phyloP scores from a whole-genome alignment of 2,888 invertebrate genomes.

The Trachelus tabidus region DNA sequence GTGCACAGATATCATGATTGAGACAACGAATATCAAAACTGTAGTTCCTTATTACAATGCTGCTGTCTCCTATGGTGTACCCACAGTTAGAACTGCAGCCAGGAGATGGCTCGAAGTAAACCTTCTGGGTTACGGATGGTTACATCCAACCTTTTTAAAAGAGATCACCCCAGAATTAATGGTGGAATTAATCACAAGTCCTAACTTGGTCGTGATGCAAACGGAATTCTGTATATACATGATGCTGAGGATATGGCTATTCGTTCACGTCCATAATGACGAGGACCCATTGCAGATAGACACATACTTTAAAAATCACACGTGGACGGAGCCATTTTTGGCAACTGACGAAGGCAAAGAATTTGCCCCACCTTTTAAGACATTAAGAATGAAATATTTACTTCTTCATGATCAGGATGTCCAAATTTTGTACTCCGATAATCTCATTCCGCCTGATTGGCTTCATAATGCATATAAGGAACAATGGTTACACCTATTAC shows the following conservation, averaged over 20 bases:
- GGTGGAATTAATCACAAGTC: slow-evolving; percentile 72
- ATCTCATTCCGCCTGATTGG: slow-evolving; percentile 78
- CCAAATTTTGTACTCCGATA: slow-evolving; percentile 74
- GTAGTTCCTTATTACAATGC: slow-evolving; percentile 77
- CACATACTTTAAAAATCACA: slow-evolving; percentile 56
- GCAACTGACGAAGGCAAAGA: slow-evolving; percentile 71
- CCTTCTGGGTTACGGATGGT: slow-evolving; percentile 72
- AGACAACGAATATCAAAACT: slow-evolving; percentile 79
- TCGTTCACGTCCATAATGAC: slow-evolving; percentile 30
- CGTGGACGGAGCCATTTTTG: slow-evolving; percentile 69
- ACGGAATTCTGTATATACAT: slow-evolving; percentile 83
- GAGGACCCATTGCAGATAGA: slow-evolving; percentile 49
- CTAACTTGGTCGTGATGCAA: slow-evolving; percentile 79
- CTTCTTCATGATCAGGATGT: slow-evolving; percentile 78
- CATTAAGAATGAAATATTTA: slow-evolving; percentile 75
- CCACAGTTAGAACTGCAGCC: slow-evolving; percentile 72
- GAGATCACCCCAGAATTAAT: slow-evolving; percentile 76
- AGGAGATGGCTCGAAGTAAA: slow-evolving; percentile 79
- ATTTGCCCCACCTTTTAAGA: slow-evolving; percentile 73
- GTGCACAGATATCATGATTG: slow-evolving; percentile 79
- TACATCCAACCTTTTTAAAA: slow-evolving; percentile 70
- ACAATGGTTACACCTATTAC: slow-evolving; percentile 78
- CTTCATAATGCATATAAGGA: slow-evolving; percentile 73
- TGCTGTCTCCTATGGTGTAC: slow-evolving; percentile 76
- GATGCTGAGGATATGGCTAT: slow-evolving; percentile 75